Base-by-base conservation (phyloP, 2,888 invertebrate species). In the Drosophila prostipennis region DNA sequence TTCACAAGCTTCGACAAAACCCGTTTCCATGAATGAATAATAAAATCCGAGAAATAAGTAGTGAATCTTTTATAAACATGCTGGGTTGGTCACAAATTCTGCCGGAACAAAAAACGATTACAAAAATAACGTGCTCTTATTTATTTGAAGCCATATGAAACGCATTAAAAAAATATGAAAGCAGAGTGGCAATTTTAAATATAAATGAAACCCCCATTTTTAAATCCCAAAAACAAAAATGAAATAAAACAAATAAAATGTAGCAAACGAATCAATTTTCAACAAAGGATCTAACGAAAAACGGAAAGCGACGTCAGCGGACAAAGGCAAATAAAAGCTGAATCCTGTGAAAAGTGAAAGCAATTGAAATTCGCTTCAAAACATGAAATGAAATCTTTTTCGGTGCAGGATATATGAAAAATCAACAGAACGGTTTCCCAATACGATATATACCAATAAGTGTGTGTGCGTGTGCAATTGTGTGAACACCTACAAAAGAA, bases 401-500 rank as follows among this genome's bases (percentile, higher is more conserved):
- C 54, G 53, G 39, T 46, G 45, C 46, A 39, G 39, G 45, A 32
- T 49, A 19, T 45, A 58, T 55, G 36, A 49, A 39, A 48, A 19
- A 40, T 55, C 52, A 68, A 45, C 65, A 76, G 72, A 78, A 71
- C 63, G 77, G 74, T 77, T 72, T 79, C 79, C 19, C 40, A 29
- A 49, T 56, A 43, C 26, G 42, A 42, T 42, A 42, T 52, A 32
- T 51, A 52, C 14, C 43, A 37, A 37, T 32, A 26, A 48, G 23
- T 49, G 13, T 55, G 13, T 55, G 67, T 23, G 63, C 42, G 60
- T 61, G 63, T 52, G 61, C 51, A 53, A 67, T 45, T 34, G 57
- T 55, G 58, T 57, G 45, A 68, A 55, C 40, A 46, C 46, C 48
- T 46, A 48, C 19, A 40, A 48, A 42, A 32, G 26, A 36, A 45